These are phyloP conservation scores for Dipodomys merriami DNA, from an alignment of 2,113 vertebrate genomes.

Conservation along the genomic window DNA sequence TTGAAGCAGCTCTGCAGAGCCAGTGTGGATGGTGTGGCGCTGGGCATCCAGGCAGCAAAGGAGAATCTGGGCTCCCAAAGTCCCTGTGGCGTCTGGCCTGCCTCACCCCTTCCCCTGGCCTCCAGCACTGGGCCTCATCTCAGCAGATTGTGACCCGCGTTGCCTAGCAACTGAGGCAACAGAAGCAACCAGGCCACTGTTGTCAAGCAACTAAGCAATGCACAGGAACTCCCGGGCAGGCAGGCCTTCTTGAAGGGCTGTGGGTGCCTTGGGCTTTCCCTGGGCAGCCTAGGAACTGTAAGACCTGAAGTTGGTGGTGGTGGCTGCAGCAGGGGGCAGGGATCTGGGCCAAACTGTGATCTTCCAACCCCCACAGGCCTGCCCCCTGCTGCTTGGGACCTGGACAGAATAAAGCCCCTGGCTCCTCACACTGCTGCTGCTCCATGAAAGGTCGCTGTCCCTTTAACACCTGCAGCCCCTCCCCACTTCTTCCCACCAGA, in stretches of 20 bases:
- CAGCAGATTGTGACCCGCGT: background rate
- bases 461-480: background rate
- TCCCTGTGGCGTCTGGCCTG: background rate
- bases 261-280: background rate
- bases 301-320: background rate
- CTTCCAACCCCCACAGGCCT: background rate
- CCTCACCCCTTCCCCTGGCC: background rate
- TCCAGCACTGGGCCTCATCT: background rate
- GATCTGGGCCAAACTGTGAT: background rate
- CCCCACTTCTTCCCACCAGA: background rate
- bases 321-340: background rate
- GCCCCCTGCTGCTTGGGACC: background rate
- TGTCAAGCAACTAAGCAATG: background rate
- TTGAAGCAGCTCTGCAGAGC: background rate
- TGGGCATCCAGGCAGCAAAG: background rate
- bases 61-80: background rate
- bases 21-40: no score
- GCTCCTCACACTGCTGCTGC: no score
- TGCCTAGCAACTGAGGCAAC: conserved; percentile 23
- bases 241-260: background rate
- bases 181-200: background rate
- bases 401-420: background rate
- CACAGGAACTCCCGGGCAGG: background rate
- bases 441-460: no score
- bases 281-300: background rate